Percentiles rank a stretch among this genome's conserved stretches.
Evolutionary conservation across 2,113 vertebrate species (phyloP).

Genomic region (Aspiorhynchus laticeps): DNA sequence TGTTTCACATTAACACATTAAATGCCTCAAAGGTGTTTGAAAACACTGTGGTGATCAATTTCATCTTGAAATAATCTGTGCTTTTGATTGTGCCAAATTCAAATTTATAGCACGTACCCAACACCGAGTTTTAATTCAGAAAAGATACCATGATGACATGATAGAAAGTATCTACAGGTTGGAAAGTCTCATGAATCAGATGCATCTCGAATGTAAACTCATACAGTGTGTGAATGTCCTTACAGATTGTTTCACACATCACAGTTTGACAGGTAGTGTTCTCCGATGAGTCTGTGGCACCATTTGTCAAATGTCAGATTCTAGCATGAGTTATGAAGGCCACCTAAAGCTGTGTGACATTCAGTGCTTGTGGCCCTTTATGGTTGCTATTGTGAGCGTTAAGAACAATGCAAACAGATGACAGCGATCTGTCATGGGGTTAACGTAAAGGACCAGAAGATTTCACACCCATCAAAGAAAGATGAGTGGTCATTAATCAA

Average conservation of each 20-base stretch:
- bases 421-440: conserved; percentile 2
- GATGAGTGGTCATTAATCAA: conserved; percentile 53
- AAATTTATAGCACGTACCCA: conserved; percentile 10
- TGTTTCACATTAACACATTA: conserved; percentile 38
- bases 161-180: background rate
- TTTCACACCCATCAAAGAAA: conserved; percentile 30
- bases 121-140: conserved; percentile 12
- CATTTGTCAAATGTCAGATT: conserved; percentile 26
- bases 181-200: background rate
- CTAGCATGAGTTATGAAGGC: conserved; percentile 27
- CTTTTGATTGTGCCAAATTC: conserved; percentile 17
- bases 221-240: conserved; percentile 26
- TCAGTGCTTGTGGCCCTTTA: background rate
- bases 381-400: background rate
- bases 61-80: conserved; percentile 39
- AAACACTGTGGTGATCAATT: conserved; percentile 35
- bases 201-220: background rate
- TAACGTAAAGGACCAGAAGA: conserved; percentile 26
- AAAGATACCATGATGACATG: background rate
- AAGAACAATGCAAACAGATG: conserved; percentile 1
- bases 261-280: conserved; percentile 32
- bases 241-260: conserved; percentile 29
- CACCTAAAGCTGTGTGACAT: conserved; percentile 35
- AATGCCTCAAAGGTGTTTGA: conserved; percentile 39
- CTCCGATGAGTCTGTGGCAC: background rate